Evolutionary conservation across 2,797 vertebrate genomes (phyloP).

Genomic region (Hippopotamyrus pictus): DNA sequence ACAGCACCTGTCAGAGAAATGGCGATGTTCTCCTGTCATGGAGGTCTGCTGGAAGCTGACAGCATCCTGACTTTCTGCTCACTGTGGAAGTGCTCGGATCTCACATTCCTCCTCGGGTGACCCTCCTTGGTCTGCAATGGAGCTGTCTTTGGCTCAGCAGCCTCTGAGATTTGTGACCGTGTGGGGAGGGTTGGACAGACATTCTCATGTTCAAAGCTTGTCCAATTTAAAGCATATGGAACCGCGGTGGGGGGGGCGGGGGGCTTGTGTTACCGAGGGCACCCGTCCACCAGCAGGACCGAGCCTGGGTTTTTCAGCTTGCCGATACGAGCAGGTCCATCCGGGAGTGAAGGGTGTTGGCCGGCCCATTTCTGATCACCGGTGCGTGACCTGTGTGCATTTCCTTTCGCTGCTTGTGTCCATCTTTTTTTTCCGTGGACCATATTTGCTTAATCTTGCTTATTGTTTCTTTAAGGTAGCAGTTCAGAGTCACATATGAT

Average conservation of each 20-base stretch:
- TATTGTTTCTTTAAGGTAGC: background rate
- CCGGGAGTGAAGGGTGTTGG: background rate
- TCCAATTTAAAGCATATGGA: conserved; percentile 10
- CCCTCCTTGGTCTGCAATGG: background rate
- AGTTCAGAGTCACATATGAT: background rate
- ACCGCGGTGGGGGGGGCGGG: background rate
- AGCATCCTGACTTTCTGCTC: background rate
- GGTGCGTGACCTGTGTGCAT: background rate
- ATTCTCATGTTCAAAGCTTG: background rate
- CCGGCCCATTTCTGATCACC: background rate
- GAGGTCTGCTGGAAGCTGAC: background rate
- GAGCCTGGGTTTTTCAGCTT: background rate
- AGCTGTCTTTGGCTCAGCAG: background rate
- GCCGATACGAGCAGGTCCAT: background rate
- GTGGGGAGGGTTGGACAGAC: background rate
- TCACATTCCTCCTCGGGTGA: background rate
- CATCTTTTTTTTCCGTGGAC: background rate
- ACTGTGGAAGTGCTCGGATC: background rate
- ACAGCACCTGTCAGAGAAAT: background rate
- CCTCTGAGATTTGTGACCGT: background rate
- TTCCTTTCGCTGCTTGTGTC: background rate
- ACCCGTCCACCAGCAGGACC: background rate
- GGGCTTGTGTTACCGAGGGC: background rate
- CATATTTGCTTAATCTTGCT: background rate
- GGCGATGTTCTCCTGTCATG: conserved; percentile 18